Evolutionary conservation across 2,797 vertebrate genomes (phyloP).

Genomic region (Jordanella pulchra): DNA sequence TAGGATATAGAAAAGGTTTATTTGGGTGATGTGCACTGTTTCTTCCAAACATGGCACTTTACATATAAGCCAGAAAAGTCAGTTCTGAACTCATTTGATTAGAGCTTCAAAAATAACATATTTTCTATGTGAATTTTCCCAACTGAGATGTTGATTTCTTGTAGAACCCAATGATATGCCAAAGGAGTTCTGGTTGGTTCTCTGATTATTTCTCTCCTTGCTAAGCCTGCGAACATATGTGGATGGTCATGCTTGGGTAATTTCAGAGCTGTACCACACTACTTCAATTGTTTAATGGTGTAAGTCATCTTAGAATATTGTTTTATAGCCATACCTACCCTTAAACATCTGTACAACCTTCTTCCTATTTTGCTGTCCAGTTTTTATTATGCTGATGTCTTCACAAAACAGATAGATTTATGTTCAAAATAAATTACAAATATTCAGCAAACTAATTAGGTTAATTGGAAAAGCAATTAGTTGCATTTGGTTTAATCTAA

Average conservation of each 20-base stretch:
- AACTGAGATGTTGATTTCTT: not conserved
- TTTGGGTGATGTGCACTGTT: not conserved
- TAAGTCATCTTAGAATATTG: not conserved
- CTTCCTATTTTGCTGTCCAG: not conserved
- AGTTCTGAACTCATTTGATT: too few relatives aligned
- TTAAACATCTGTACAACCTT: not conserved
- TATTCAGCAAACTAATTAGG: not conserved
- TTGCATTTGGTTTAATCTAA: not conserved
- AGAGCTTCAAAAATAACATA: too few relatives aligned
- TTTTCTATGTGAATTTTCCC: too few relatives aligned
- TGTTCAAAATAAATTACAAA: not conserved
- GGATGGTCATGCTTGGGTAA: not conserved
- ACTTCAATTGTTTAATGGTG: not conserved
- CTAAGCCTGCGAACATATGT: too few relatives aligned
- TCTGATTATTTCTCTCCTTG: not conserved
- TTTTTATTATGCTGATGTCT: not conserved
- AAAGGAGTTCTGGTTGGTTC: not conserved
- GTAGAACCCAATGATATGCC: not conserved
- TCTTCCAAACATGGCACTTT: not conserved
- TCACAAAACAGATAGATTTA: not conserved
- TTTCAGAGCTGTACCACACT: not conserved
- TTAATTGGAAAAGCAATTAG: not conserved
- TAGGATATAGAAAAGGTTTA: not conserved
- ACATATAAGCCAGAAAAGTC: not conserved
- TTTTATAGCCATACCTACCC: not conserved